These are phyloP conservation scores for Schmidtea mediterranea DNA, from an alignment of 1,140 invertebrate species.

Conservation along the genomic window DNA sequence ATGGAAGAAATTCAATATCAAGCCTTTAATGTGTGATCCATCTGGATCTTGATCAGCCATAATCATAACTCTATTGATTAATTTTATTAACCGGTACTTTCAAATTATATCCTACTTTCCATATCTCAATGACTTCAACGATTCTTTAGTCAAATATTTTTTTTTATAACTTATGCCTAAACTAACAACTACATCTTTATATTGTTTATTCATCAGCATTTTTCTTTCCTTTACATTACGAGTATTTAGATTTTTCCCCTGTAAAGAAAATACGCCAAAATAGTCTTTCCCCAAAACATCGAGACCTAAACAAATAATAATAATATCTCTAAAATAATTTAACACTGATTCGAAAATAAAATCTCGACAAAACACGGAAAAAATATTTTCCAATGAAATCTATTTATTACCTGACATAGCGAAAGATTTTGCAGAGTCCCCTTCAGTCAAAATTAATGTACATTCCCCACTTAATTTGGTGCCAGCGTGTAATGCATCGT, in stretches of 20 bases:
- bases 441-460: slow-evolving; percentile 80
- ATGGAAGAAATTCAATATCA: slow-evolving; percentile 95
- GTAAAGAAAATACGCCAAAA: slow-evolving; percentile 84
- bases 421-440: slow-evolving; percentile 94
- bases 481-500: slow-evolving; percentile 93
- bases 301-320: slow-evolving; percentile 33
- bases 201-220: slow-evolving; percentile 87
- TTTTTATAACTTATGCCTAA: slow-evolving; percentile 72
- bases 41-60: slow-evolving; percentile 99
- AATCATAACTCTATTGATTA: slow-evolving; percentile 47
- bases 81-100: no score
- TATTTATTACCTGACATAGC: slow-evolving; percentile 42
- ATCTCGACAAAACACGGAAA: no score
- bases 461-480: slow-evolving; percentile 57
- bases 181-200: slow-evolving; percentile 86
- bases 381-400: no score
- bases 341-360: no score
- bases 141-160: slow-evolving; percentile 61
- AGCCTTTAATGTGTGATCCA: slow-evolving; percentile 92
- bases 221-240: slow-evolving; percentile 85
- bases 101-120: slow-evolving; percentile 33
- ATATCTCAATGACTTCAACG: slow-evolving; percentile 69
- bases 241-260: slow-evolving; percentile 91
- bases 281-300: slow-evolving; percentile 74
- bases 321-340: no score